Evolutionary conservation across 1,140 invertebrate species (phyloP).

Genomic region (Papilio dardanus): DNA sequence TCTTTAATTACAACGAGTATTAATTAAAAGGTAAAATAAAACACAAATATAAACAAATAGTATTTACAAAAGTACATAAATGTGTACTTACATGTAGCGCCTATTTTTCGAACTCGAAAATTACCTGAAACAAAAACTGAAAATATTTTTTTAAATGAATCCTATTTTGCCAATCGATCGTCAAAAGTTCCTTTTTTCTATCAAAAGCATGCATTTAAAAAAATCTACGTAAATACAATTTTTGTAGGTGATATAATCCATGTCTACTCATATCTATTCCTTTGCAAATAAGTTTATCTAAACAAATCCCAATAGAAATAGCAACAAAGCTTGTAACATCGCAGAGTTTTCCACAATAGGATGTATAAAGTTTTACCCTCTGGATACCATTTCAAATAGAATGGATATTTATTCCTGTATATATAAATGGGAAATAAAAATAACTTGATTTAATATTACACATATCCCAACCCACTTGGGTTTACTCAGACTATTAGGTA

Average conservation of each 20-base stretch:
- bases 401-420: neutral
- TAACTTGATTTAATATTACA: neutral
- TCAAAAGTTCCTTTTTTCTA: neutral
- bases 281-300: neutral
- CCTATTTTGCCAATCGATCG: neutral
- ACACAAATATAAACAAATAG: neutral
- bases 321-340: neutral
- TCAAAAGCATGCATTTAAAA: neutral
- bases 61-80: conserved; percentile 18
- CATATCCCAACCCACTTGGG: no score
- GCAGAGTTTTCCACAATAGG: conserved; percentile 6
- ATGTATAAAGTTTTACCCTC: conserved; percentile 6
- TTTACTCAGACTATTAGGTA: no score
- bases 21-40: no score
- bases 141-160: conserved; percentile 36
- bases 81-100: conserved; percentile 63
- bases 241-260: neutral
- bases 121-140: conserved; percentile 71
- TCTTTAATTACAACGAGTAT: neutral
- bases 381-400: neutral
- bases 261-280: neutral
- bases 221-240: neutral
- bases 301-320: conserved; percentile 17
- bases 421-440: neutral
- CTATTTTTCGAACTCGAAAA: conserved; percentile 65